Conservation (phyloP, 2,888 invertebrate species). For the Dexiosoma caninum region DNA sequence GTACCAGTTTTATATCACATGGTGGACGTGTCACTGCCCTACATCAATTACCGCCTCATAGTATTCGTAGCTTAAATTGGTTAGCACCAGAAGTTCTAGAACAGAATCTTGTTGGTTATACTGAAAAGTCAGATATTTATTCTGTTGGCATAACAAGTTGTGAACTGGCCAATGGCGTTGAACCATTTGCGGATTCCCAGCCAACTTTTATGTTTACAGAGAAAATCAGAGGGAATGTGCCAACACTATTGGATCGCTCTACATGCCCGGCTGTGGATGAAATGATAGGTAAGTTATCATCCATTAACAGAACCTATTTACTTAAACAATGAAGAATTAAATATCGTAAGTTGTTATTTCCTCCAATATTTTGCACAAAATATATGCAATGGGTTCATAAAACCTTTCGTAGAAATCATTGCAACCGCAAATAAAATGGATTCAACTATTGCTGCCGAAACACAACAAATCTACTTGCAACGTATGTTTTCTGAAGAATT, state of each 20-base stretch:
- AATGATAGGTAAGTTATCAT: constrained; percentile 70
- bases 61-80: constrained; percentile 85
- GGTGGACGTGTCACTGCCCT: constrained; percentile 84
- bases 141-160: constrained; percentile 92
- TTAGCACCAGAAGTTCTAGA: constrained; percentile 93
- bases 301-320: background rate
- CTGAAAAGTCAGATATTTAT: constrained; percentile 93
- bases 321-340: background rate
- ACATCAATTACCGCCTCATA: constrained; percentile 87
- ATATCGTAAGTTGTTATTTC: too few relatives aligned
- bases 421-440: constrained; percentile 71
- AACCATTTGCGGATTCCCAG: constrained; percentile 90
- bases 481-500: constrained; percentile 86
- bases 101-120: constrained; percentile 93
- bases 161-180: constrained; percentile 87
- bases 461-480: constrained; percentile 79
- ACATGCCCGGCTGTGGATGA: constrained; percentile 81
- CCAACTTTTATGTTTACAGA: constrained; percentile 95
- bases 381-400: background rate
- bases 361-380: background rate
- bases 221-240: constrained; percentile 87
- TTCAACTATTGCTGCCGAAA: constrained; percentile 68
- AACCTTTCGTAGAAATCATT: constrained; percentile 60
- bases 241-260: constrained; percentile 86
- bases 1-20: constrained; percentile 84